Evolutionary conservation across 2,113 vertebrate genomes (phyloP).

Genomic region (Progne subis): DNA sequence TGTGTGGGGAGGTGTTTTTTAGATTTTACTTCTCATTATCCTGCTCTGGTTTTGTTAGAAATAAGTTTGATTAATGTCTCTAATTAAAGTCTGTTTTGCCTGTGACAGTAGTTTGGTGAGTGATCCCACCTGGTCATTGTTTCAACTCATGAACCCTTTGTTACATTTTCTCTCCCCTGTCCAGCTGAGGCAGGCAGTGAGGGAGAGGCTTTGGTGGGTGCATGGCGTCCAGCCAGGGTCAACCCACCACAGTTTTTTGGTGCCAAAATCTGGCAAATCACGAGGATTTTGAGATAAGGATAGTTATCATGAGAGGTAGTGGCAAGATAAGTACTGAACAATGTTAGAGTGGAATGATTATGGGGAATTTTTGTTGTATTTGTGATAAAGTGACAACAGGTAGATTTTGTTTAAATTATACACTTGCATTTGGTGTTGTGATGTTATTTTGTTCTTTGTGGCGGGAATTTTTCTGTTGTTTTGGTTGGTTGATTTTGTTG

Average conservation of each 20-base stretch:
- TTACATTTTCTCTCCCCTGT: background rate
- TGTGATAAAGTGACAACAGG: background rate
- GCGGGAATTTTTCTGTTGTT: background rate
- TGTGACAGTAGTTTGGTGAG: accelerated
- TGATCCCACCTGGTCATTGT: background rate
- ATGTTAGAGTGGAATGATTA: background rate
- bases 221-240: background rate
- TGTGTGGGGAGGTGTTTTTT: background rate
- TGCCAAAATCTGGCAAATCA: background rate
- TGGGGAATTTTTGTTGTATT: background rate
- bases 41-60: background rate
- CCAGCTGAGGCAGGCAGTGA: background rate
- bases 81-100: background rate
- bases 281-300: background rate
- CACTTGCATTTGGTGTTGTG: background rate
- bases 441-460: background rate
- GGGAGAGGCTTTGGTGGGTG: background rate
- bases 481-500: background rate
- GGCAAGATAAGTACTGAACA: background rate
- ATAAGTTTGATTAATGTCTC: background rate
- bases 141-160: background rate
- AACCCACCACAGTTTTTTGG: background rate
- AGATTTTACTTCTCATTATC: background rate
- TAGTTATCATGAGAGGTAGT: accelerated
- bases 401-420: background rate